phyloP scores from a whole-genome alignment of 2,113 vertebrate species.

The Rattus rattus region DNA sequence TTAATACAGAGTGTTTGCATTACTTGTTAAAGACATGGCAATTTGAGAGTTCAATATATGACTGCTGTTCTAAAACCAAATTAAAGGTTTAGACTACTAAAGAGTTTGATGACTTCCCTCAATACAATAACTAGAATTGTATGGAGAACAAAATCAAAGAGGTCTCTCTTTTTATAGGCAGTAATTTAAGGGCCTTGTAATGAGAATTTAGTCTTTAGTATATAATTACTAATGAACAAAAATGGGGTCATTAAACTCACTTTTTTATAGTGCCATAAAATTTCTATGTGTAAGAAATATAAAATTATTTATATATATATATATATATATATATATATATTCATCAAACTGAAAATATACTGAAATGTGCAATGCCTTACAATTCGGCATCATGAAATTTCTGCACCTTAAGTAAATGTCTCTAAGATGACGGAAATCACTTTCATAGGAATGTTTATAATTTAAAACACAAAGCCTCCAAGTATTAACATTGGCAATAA shows the following conservation, averaged over 20 bases:
- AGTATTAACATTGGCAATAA: constrained; percentile 26
- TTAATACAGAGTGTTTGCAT: constrained; percentile 71
- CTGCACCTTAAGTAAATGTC: constrained; percentile 44
- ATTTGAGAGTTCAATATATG: constrained; percentile 74
- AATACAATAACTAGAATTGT: constrained; percentile 72
- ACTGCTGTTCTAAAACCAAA: constrained; percentile 78
- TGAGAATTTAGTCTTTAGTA: constrained; percentile 79
- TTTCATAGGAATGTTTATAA: constrained; percentile 36
- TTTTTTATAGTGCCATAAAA: constrained; percentile 78
- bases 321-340: constrained; percentile 61
- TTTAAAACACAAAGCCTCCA: constrained; percentile 48
- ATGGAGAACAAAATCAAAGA: constrained; percentile 73
- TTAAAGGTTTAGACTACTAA: constrained; percentile 76
- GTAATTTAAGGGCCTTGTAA: constrained; percentile 77
- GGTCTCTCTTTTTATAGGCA: constrained; percentile 72
- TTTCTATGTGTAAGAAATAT: constrained; percentile 75
- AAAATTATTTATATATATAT: constrained; percentile 65
- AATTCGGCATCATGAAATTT: constrained; percentile 35
- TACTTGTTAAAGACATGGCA: constrained; percentile 73
- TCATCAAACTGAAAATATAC: constrained; percentile 66
- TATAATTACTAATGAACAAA: constrained; percentile 81
- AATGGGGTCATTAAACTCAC: constrained; percentile 71
- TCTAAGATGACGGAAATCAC: constrained; percentile 32
- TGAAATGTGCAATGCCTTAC: constrained; percentile 46
- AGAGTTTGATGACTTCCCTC: constrained; percentile 75